Evolutionary conservation across 2,113 vertebrate genomes (phyloP), one percentile per base, ranked within the genome.

Genomic region (Chlorocebus sabaeus): DNA sequence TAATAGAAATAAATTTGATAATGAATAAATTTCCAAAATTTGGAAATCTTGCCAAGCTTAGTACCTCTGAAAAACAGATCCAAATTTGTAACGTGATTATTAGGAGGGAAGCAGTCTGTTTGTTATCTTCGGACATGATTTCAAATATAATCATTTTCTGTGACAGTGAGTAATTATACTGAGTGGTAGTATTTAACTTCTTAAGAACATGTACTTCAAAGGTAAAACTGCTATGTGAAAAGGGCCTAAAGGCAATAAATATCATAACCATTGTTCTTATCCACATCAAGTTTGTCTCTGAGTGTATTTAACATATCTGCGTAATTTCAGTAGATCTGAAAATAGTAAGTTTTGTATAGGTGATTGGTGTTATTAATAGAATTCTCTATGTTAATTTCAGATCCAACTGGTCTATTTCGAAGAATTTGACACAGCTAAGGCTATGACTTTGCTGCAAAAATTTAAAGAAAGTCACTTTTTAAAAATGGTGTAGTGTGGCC

Each of bases 71-170:
- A 81, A 97, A 84, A 43, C 50, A 93, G 38, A 78, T 90, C 17
- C 40, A 73, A 12, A 79, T 95, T 75, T 83, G 1, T 70, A 68
- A 81, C 70, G 0, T 43, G 68, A 76, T 52, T 52, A 48, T 57
- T 40, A 78, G 9, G 38, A 96, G 23, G 40, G 18, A 89, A 35
- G 17, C 5, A 92, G 38, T 89, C 32, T 93, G 6, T 52, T 70
- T 14, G 20, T 52, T 95, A 93, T 79, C 23, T 93, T 67, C 40
- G 84, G 40, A 83, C 27, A 93, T 35, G 22, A 67, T 50, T 83
- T 94, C 57, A 94, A 93, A 87, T 86, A 67, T 94, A 87, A 85
- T 78, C 6, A 2, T 78, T 86, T 95, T 89, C 61, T 81, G 35
- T 25, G 13, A 72, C 27, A 84, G 13, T 59, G n/a, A 73, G n/a